Evolutionary conservation across 2,888 invertebrate genomes (phyloP).

Genomic region (Caenorhabditis sp.): DNA sequence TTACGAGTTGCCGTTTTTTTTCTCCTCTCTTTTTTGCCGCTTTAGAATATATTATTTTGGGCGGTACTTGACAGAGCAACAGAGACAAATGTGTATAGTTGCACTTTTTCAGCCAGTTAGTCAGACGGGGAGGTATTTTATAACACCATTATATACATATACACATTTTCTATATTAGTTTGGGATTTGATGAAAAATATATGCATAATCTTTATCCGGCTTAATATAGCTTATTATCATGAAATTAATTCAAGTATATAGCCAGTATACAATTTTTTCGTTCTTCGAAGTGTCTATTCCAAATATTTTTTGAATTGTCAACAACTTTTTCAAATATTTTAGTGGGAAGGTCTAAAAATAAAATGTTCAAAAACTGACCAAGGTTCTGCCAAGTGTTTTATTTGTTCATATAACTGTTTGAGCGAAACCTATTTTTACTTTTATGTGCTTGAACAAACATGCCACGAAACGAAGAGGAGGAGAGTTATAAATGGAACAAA

Average conservation of each 20-base stretch:
- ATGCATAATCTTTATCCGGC: too few relatives aligned
- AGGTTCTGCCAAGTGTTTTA: background rate
- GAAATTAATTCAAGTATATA: too few relatives aligned
- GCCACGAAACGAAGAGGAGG: background rate
- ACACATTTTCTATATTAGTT: too few relatives aligned
- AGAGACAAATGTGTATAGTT: background rate
- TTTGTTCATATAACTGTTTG: background rate
- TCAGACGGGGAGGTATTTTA: background rate
- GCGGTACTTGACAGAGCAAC: background rate
- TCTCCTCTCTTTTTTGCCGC: background rate
- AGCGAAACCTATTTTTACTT: background rate
- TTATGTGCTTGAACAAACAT: background rate
- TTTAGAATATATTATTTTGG: background rate
- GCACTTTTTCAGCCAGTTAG: background rate
- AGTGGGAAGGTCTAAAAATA: too few relatives aligned
- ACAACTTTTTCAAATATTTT: too few relatives aligned
- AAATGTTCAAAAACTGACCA: background rate
- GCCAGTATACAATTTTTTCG: background rate
- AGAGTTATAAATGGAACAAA: background rate
- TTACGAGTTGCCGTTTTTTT: background rate
- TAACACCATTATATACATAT: too few relatives aligned
- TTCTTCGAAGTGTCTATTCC: too few relatives aligned
- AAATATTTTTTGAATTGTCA: slow-evolving; percentile 4
- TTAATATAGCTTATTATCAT: too few relatives aligned
- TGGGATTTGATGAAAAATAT: too few relatives aligned